These are phyloP conservation scores for Diplodus sargus DNA, from an alignment of 2,797 vertebrate species.

Conservation along the genomic window DNA sequence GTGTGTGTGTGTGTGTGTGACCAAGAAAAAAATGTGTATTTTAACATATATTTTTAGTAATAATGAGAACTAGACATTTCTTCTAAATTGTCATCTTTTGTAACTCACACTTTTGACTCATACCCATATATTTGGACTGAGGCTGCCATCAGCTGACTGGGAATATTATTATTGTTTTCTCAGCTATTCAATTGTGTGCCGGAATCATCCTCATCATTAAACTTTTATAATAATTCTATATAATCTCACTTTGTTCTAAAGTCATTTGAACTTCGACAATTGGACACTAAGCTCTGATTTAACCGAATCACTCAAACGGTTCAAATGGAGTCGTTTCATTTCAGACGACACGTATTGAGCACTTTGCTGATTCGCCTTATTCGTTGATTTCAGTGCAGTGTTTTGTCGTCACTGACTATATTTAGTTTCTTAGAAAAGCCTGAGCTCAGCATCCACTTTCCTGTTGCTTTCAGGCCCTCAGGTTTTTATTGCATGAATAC, in stretches of 20 bases:
- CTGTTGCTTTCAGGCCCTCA: neutral
- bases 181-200: neutral
- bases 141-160: neutral
- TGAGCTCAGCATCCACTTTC: neutral
- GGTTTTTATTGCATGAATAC: neutral
- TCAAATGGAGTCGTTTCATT: neutral
- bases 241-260: neutral
- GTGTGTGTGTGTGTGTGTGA: conserved; percentile 18
- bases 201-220: neutral
- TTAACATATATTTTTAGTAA: neutral
- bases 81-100: neutral
- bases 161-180: neutral
- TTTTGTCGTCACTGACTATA: neutral
- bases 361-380: neutral
- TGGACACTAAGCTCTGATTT: neutral
- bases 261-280: neutral
- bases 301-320: neutral
- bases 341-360: neutral
- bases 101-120: neutral
- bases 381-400: neutral
- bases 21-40: neutral
- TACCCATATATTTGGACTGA: neutral
- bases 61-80: neutral
- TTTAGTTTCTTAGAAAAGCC: neutral
- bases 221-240: neutral